Conservation (phyloP, 2,113 vertebrate genomes). For the Aspidoscelis tigris region DNA sequence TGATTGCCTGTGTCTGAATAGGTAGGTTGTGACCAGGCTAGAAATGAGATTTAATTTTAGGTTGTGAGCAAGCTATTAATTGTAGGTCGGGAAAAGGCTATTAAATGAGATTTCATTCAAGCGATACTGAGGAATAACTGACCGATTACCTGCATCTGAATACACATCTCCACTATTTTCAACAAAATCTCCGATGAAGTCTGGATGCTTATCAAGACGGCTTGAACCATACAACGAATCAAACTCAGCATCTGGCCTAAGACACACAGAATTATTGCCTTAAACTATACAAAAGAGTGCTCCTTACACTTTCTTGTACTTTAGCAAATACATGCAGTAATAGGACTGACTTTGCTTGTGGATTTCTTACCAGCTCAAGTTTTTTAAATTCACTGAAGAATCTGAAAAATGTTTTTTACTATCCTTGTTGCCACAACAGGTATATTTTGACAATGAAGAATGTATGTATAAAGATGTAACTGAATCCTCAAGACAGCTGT, state of each 20-base stretch:
- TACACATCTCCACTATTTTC: conserved; percentile 56
- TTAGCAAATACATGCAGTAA: not conserved
- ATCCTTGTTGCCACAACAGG: conserved; percentile 51
- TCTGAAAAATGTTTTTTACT: conserved; percentile 39
- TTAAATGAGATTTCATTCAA: not conserved
- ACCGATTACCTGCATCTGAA: conserved; percentile 76
- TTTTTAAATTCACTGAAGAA: conserved; percentile 55
- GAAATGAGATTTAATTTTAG: not conserved
- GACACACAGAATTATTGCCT: conserved; percentile 35
- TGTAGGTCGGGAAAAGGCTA: not conserved
- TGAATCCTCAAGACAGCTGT: conserved; percentile 64
- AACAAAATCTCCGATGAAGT: conserved; percentile 59
- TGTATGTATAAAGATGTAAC: conserved; percentile 47
- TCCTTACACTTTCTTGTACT: not conserved
- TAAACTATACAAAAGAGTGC: not conserved
- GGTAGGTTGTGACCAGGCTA: not conserved
- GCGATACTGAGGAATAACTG: conserved; percentile 12
- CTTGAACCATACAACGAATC: conserved; percentile 62
- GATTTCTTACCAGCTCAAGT: conserved; percentile 68
- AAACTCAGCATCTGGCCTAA: conserved; percentile 67
- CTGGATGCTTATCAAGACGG: conserved; percentile 66
- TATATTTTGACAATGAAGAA: conserved; percentile 52
- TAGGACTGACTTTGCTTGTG: not conserved
- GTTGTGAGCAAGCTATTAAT: not conserved
- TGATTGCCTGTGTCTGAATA: conserved; percentile 77